A percentile compares a stretch with the other conserved stretches of the same genome.
Evolutionary conservation across 1,140 invertebrate genomes (phyloP).

Genomic region (Brachionus manjavacas): DNA sequence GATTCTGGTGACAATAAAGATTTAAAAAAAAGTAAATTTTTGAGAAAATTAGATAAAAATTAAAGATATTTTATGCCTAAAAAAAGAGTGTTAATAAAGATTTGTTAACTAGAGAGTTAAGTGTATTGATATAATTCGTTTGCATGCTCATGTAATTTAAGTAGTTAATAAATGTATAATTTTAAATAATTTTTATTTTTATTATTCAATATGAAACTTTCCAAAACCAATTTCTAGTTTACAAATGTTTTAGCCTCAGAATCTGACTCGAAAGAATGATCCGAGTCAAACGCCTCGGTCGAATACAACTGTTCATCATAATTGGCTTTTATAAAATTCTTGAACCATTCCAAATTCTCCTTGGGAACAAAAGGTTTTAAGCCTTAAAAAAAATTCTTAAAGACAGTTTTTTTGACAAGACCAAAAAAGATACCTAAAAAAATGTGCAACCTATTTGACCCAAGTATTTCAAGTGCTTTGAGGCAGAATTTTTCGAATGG

Average conservation of each 20-base stretch:
- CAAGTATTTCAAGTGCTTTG: constrained; percentile 13
- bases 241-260: background rate
- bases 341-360: constrained; percentile 25
- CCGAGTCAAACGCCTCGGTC: background rate
- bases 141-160: too few species aligned
- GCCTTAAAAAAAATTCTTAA: background rate
- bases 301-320: background rate
- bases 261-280: background rate
- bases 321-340: constrained; percentile 2
- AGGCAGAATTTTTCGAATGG: constrained; percentile 23
- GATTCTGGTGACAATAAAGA: too few species aligned
- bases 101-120: too few species aligned
- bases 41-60: too few species aligned
- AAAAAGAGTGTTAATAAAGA: too few species aligned
- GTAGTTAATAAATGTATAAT: too few species aligned
- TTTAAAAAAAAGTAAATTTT: too few species aligned
- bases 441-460: background rate
- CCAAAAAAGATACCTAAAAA: background rate
- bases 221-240: background rate
- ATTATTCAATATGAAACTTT: too few species aligned
- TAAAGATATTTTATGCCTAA: too few species aligned
- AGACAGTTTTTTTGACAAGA: background rate
- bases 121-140: too few species aligned
- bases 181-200: too few species aligned
- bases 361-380: constrained; percentile 17